These are phyloP conservation scores for Toxotes chatareus DNA, from an alignment of 2,113 vertebrate species.

Conservation along the genomic window DNA sequence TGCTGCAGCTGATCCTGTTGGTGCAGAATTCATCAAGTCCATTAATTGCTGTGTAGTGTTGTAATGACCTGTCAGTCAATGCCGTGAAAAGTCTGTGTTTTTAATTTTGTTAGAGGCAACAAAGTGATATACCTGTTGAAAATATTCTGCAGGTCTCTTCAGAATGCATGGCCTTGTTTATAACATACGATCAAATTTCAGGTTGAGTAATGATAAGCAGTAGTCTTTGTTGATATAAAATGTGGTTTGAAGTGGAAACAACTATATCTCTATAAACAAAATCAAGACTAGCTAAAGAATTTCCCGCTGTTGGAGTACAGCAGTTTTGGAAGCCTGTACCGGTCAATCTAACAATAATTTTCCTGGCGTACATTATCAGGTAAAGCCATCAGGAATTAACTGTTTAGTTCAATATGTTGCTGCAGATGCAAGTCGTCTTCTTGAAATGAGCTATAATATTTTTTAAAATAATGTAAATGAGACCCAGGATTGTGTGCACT, in stretches of 20 bases:
- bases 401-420: neutral
- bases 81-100: neutral
- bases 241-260: neutral
- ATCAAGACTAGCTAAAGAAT: neutral
- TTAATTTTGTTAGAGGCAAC: neutral
- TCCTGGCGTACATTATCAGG: slow-evolving; percentile 1
- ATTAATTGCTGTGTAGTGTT: neutral
- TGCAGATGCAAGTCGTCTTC: neutral
- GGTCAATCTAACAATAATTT: slow-evolving; percentile 2
- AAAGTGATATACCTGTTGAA: neutral
- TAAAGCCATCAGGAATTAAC: slow-evolving; percentile 14
- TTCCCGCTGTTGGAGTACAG: slow-evolving; percentile 2
- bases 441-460: neutral
- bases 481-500: neutral
- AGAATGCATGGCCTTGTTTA: neutral
- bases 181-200: neutral
- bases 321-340: neutral
- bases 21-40: slow-evolving; percentile 1
- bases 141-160: neutral
- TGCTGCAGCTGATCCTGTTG: neutral
- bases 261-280: slow-evolving; percentile 11
- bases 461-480: neutral
- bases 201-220: too few species aligned
- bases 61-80: neutral
- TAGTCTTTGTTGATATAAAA: neutral